These are phyloP conservation scores for Aphelenchoides fujianensis DNA, from an alignment of 1,140 invertebrate genomes.

Conservation along the genomic window DNA sequence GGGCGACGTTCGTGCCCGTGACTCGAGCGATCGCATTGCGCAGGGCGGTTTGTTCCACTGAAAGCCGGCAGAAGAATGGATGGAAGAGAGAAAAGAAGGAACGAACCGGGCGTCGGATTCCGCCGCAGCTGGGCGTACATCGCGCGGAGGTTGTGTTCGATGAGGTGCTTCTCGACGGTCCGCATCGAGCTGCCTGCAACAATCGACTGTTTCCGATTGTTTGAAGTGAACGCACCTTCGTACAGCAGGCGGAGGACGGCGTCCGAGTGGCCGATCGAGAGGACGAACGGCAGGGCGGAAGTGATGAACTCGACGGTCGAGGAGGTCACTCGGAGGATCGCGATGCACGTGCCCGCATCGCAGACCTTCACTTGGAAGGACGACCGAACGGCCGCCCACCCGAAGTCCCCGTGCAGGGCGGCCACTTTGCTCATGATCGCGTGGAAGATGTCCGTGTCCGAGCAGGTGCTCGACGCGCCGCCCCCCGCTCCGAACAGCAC, in stretches of 20 bases:
- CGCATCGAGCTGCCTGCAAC: slow-evolving; percentile 28
- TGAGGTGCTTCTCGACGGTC: slow-evolving; percentile 24
- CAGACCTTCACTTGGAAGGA: slow-evolving; percentile 30
- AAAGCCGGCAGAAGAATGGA: not conserved
- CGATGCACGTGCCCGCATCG: slow-evolving; percentile 18
- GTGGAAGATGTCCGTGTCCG: slow-evolving; percentile 16
- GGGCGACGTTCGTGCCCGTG: not conserved
- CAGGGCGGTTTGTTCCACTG: slow-evolving; percentile 8
- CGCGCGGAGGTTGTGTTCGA: slow-evolving; percentile 18
- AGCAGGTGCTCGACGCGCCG: not conserved
- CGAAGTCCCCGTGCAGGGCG: slow-evolving; percentile 22
- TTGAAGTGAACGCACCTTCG: slow-evolving; percentile 2
- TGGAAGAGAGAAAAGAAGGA: too few relatives aligned
- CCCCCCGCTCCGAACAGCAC: slow-evolving; percentile 17
- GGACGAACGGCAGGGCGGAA: slow-evolving; percentile 22
- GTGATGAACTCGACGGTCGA: slow-evolving; percentile 8
- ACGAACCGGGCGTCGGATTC: not conserved
- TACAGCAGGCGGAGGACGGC: slow-evolving; percentile 18
- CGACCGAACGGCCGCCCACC: slow-evolving; percentile 6
- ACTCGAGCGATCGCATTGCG: slow-evolving; percentile 17
- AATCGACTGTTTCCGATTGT: not conserved
- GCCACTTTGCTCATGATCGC: slow-evolving; percentile 21
- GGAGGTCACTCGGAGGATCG: slow-evolving; percentile 20
- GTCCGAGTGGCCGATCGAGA: slow-evolving; percentile 9
- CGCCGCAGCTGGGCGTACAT: slow-evolving; percentile 26